A percentile compares a stretch with the other conserved stretches of the same genome.
Conservation (phyloP, 2,797 vertebrate genomes). For the Phataginus tricuspis region DNA sequence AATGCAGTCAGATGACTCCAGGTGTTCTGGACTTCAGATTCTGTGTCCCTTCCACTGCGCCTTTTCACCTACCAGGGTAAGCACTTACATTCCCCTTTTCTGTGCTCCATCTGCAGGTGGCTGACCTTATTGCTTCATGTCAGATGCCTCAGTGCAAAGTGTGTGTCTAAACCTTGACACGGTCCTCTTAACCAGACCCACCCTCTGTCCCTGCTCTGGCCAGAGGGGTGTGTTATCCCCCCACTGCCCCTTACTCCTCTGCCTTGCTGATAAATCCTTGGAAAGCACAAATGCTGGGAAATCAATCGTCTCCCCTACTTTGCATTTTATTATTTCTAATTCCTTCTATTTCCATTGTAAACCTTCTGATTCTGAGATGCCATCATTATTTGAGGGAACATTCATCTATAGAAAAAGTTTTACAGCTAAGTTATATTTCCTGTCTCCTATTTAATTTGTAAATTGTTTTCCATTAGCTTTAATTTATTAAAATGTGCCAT, state of each 20-base stretch:
- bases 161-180: not conserved
- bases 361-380: not conserved
- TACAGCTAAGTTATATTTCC: not conserved
- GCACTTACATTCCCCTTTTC: not conserved
- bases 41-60: not conserved
- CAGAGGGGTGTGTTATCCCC: fast-evolving
- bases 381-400: not conserved
- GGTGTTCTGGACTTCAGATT: not conserved
- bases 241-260: not conserved
- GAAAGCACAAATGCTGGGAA: not conserved
- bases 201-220: no score
- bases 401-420: not conserved
- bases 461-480: slow-evolving; percentile 60
- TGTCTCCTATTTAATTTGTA: slow-evolving; percentile 7
- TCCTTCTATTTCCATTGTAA: not conserved
- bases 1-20: not conserved
- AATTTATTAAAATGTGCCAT: slow-evolving; percentile 50
- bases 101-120: not conserved
- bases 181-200: not conserved
- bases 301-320: not conserved
- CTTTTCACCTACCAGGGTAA: not conserved
- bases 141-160: not conserved
- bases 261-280: not conserved
- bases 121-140: not conserved
- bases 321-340: not conserved